phyloP scores from a whole-genome alignment of 2,888 invertebrate species.

The Drosophila prostipennis region DNA sequence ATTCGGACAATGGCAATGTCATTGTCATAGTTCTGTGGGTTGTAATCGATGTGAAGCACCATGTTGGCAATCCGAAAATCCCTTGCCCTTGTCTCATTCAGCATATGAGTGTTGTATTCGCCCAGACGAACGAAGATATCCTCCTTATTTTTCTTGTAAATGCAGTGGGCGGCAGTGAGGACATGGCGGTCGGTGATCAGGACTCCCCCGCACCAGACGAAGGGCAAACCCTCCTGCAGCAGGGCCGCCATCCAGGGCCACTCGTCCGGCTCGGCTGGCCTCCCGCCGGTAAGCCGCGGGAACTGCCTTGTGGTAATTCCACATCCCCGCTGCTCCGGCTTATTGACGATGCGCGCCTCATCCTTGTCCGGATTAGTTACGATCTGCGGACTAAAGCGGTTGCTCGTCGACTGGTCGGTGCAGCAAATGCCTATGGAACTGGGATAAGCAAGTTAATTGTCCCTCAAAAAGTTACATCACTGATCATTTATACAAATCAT shows the following conservation, averaged over 20 bases:
- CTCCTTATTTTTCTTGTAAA: conserved; percentile 86
- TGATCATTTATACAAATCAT: too few species aligned
- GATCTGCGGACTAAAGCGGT: conserved; percentile 77
- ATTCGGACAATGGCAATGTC: conserved; percentile 91
- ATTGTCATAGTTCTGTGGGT: conserved; percentile 88
- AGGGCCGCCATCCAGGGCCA: conserved; percentile 95
- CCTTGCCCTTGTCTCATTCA: conserved; percentile 88
- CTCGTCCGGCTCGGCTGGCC: conserved; percentile 88
- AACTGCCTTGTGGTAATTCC: conserved; percentile 83
- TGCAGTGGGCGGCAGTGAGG: conserved; percentile 85
- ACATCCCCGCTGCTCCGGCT: conserved; percentile 82
- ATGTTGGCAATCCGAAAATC: conserved; percentile 89
- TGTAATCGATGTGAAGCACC: conserved; percentile 88
- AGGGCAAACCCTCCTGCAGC: conserved; percentile 86
- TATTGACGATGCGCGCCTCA: conserved; percentile 67
- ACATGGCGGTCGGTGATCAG: conserved; percentile 90
- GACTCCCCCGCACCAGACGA: conserved; percentile 90
- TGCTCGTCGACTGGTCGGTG: conserved; percentile 85
- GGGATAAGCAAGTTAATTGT: too few species aligned
- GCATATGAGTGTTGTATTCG: conserved; percentile 90
- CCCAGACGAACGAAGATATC: conserved; percentile 90
- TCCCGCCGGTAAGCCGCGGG: conserved; percentile 87
- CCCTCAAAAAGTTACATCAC: too few species aligned
- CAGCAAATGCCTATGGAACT: conserved; percentile 90
- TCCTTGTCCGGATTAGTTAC: conserved; percentile 49